Base-by-base conservation (phyloP, 2,797 vertebrate species). In the Alouatta caraya region DNA sequence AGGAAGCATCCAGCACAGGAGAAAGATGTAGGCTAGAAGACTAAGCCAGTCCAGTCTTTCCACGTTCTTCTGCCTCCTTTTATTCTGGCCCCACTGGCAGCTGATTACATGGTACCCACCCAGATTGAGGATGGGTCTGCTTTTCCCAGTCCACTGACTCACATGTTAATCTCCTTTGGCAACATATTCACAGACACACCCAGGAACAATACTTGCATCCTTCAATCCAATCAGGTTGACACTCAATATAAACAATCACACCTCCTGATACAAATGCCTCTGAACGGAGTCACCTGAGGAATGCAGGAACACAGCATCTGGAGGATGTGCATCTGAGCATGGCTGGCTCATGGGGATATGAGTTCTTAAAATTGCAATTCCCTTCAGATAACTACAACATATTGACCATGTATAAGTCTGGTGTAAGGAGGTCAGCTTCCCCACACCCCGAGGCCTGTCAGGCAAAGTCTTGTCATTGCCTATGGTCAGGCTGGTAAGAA, bases 261-360 rank as follows among this genome's bases (percentile, higher is more conserved):
- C n/a, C n/a, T 72, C n/a, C 9, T 55, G 48, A 70, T 10, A 28
- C 13, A 26, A 50, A 96, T 12, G 13, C 12, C 8, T 78, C 15
- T 28, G 26, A 83, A 57, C 61, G 14, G 39, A 86, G 44, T 42
- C 2, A 6, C 21, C 33, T 83, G 26, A 7, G 9, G 21, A 64
- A 64, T n/a, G 24, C 57, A n/a, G 8, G 42, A 73, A 67, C 46
- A 9, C 9, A 82, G 42, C 11, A 24, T 57, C 59, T 57, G 11
- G 7, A 82, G 42, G 13, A 24, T 46, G 1, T 72, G 8, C 8
- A 5, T 3, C 26, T 50, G 6, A 86, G n/a, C 4, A 33, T 57
- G 21, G 0, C 26, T 55, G 37, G 14, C 26, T 33, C 2, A 7
- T 8, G 42, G 5, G n/a, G 64, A 5, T 13, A 24, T 2, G 13